Percentiles rank a stretch among this genome's conserved stretches.
These are phyloP conservation scores for Halichoeres trimaculatus DNA, from an alignment of 2,113 vertebrate species.

Conservation along the genomic window DNA sequence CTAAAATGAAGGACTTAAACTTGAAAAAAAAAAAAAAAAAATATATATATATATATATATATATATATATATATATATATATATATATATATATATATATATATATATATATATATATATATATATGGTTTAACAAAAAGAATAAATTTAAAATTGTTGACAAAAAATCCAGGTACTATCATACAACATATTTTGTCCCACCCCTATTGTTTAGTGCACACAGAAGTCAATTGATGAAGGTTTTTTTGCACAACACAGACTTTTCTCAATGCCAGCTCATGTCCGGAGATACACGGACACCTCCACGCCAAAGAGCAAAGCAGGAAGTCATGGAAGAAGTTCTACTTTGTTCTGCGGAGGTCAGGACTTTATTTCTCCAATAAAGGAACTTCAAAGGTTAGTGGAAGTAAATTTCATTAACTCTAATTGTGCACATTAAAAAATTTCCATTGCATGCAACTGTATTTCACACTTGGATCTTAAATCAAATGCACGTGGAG, in stretches of 20 bases:
- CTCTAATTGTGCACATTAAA: not conserved
- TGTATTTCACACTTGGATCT: not conserved
- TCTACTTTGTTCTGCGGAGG: conserved; percentile 94
- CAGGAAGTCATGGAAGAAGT: conserved; percentile 95
- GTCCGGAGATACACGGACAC: conserved; percentile 95
- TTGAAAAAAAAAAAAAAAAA: too few species aligned
- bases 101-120: too few species aligned
- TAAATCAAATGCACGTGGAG: not conserved
- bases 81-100: too few species aligned
- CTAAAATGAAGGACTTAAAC: too few species aligned
- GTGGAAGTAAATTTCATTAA: conserved; percentile 11
- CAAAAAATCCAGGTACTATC: too few species aligned
- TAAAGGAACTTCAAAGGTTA: conserved; percentile 97
- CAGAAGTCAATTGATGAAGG: too few species aligned
- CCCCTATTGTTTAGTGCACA: too few species aligned
- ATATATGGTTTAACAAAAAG: too few species aligned
- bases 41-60: too few species aligned
- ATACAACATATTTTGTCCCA: too few species aligned
- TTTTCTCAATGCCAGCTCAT: conserved; percentile 93
- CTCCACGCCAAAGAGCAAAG: conserved; percentile 94
- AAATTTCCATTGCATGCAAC: not conserved
- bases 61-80: too few species aligned
- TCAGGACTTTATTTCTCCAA: conserved; percentile 98
- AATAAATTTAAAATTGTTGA: too few species aligned
- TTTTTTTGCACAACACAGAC: conserved; percentile 84